Evolutionary conservation across 2,888 invertebrate genomes (phyloP), one percentile per base, ranked within the genome.

Genomic region (Phania funesta): DNA sequence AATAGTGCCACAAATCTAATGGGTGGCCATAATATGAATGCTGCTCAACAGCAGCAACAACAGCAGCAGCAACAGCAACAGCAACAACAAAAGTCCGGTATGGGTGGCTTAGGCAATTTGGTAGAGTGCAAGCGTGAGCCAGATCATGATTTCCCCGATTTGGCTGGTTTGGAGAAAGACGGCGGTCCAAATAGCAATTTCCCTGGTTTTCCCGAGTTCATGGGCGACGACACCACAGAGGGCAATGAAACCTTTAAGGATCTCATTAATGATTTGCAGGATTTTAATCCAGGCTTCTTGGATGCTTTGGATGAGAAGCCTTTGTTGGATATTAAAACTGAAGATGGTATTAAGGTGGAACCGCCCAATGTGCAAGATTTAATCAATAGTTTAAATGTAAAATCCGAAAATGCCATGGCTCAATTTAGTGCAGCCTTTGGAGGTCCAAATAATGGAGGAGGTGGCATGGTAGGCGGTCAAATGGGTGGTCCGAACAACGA

Each of bases 61-160:
- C 62, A 64, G 26, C 62, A 62, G 7, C 62, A 60, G 2, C 60
- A 60, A 46, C 62, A 62, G 20, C 67, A 68, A 4, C 68, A 68
- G 26, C 60, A 58, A 9, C 84, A 84, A 22, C 88, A 88, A 65
- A 88, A 88, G 70, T 85, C 88, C 46, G 71, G 68, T 50, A 78
- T 80, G 75, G 81, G 83, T 24, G 93, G 93, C 86, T 92, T 94
- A 74, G 93, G 93, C 44, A 93, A 93, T 84, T 89, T 95, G 87
- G 95, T 97, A 20, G 96, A 97, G 90, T 96, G 97, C 91, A 95
- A 95, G 85, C 94, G 95, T 62, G 96, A 96, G 88, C 96, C 96
- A 13, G 96, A 96, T 89, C 95, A 95, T 87, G 96, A 96, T 88
- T 97, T 96, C 89, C 95, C 95, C n/a, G 96, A 96, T 84, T 91